Conservation (phyloP, 2,888 invertebrate genomes). For the Schizotus pectinicornis region DNA sequence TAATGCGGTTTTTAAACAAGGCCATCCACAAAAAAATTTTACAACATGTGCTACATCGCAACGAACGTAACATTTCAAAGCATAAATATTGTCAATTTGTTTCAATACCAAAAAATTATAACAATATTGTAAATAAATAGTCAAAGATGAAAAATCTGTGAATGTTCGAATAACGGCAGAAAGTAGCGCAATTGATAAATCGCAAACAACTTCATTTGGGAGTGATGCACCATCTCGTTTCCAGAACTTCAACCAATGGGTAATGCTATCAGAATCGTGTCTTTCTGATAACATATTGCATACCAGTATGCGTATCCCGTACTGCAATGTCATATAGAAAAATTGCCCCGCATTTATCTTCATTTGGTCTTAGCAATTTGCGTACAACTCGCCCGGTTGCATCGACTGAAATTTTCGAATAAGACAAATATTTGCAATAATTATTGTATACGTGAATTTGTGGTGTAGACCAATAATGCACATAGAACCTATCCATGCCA, state of each 20-base stretch:
- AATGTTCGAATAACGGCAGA: constrained; percentile 7
- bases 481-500: constrained; percentile 6
- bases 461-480: constrained; percentile 10
- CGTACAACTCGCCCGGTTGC: constrained; percentile 27
- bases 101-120: neutral
- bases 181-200: constrained; percentile 25
- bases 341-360: constrained; percentile 21
- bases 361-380: constrained; percentile 18
- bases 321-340: constrained; percentile 24
- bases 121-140: neutral
- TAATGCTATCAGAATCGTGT: constrained; percentile 26
- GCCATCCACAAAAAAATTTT: neutral
- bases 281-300: constrained; percentile 32
- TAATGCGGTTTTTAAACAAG: neutral
- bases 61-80: neutral
- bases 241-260: constrained; percentile 28
- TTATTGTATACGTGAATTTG: constrained; percentile 17
- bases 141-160: neutral
- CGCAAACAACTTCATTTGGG: constrained; percentile 25
- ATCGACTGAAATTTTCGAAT: constrained; percentile 26
- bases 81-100: no score
- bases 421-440: neutral
- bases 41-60: neutral
- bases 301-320: constrained; percentile 8
- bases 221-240: constrained; percentile 24